These are phyloP conservation scores for Erannis defoliaria DNA, from an alignment of 2,888 invertebrate genomes.

Conservation along the genomic window DNA sequence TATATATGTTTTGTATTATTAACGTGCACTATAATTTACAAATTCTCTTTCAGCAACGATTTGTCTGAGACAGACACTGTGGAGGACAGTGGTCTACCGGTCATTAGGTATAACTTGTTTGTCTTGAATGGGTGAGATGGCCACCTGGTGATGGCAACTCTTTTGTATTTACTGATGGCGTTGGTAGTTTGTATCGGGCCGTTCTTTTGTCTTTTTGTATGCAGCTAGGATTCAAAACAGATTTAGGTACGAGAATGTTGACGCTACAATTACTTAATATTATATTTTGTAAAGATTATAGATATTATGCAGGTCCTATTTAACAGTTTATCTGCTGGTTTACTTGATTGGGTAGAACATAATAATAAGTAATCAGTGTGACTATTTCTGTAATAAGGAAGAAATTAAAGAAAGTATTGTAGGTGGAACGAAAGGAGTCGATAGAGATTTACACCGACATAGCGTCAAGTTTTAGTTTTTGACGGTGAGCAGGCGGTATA, in stretches of 20 bases:
- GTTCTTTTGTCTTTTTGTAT: slow-evolving; percentile 28
- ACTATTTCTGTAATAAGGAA: too few species aligned
- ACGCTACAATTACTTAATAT: not conserved
- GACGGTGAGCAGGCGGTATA: too few species aligned
- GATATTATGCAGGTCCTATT: too few species aligned
- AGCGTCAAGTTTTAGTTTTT: too few species aligned
- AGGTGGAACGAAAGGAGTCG: too few species aligned
- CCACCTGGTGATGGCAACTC: slow-evolving; percentile 60
- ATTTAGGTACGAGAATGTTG: not conserved
- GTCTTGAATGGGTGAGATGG: slow-evolving; percentile 47
- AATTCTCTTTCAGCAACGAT: slow-evolving; percentile 81
- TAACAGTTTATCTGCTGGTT: too few species aligned
- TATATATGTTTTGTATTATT: slow-evolving; percentile 46
- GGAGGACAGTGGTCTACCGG: slow-evolving; percentile 64
- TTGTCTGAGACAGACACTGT: slow-evolving; percentile 66
- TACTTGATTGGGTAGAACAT: too few species aligned
- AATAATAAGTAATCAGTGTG: too few species aligned
- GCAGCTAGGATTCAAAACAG: not conserved
- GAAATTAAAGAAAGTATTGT: too few species aligned
- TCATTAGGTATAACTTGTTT: slow-evolving; percentile 77
- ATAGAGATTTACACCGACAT: too few species aligned
- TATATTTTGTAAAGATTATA: too few species aligned
- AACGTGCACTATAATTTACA: slow-evolving; percentile 61
- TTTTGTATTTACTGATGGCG: slow-evolving; percentile 40
- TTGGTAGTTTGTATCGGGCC: slow-evolving; percentile 38